These are phyloP conservation scores for Thymallus thymallus DNA, from an alignment of 2,113 vertebrate genomes.

Conservation along the genomic window DNA sequence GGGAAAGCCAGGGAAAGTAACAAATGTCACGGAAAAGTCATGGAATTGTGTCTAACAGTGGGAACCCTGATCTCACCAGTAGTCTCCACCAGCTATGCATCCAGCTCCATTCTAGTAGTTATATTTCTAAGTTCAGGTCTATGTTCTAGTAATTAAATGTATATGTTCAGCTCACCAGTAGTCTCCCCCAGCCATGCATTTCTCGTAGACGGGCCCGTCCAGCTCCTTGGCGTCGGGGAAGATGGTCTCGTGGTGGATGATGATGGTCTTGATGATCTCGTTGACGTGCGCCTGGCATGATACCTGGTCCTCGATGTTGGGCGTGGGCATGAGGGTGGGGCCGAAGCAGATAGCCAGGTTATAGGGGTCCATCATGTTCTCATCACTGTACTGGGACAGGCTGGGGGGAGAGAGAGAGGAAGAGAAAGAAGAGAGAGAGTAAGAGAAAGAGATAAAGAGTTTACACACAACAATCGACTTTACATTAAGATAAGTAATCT, in stretches of 20 bases:
- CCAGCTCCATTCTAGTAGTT: slow-evolving; percentile 74
- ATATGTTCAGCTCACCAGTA: slow-evolving; percentile 83
- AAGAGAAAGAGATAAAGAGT: neutral
- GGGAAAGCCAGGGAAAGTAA: no score
- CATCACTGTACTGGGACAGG: slow-evolving; percentile 96
- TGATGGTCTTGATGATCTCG: slow-evolving; percentile 97
- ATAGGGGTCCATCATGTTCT: slow-evolving; percentile 99
- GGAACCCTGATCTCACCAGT: slow-evolving; percentile 80
- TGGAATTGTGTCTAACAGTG: no score
- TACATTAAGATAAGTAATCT: neutral
- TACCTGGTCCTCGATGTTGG: slow-evolving; percentile 94
- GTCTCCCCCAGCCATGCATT: slow-evolving; percentile 97
- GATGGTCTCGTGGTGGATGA: slow-evolving; percentile 96
- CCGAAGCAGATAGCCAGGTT: slow-evolving; percentile 98
- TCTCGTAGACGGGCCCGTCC: slow-evolving; percentile 95
- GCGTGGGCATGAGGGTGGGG: slow-evolving; percentile 96
- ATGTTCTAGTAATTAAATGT: neutral
- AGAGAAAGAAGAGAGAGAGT: neutral
- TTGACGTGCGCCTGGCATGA: slow-evolving; percentile 98
- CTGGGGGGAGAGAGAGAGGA: slow-evolving; percentile 59
- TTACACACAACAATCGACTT: neutral
- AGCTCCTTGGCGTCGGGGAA: slow-evolving; percentile 95
- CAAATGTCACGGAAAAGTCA: no score
- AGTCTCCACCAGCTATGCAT: slow-evolving; percentile 96
- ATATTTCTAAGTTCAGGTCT: no score